A percentile compares a stretch with the other conserved stretches of the same genome.
These are phyloP conservation scores for Drosophila pseudoananassae DNA, from an alignment of 1,140 invertebrate species.

Conservation along the genomic window DNA sequence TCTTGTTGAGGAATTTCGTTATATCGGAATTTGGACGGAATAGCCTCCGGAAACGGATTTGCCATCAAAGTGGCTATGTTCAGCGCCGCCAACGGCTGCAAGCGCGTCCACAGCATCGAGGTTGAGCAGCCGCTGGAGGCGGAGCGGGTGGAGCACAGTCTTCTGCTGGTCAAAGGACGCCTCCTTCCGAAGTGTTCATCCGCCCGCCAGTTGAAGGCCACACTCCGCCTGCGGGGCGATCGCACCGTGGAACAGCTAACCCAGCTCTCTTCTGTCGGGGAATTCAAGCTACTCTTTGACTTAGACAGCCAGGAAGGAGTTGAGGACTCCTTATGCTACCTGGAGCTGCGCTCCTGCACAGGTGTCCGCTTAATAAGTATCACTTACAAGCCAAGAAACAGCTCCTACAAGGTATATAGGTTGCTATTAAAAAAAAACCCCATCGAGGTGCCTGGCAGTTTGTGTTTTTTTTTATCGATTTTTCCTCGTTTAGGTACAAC, in stretches of 20 bases:
- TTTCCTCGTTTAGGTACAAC: conserved; percentile 84
- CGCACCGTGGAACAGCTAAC: conserved; percentile 44
- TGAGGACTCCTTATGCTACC: conserved; percentile 13
- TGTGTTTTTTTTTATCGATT: background rate
- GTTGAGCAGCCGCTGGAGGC: conserved; percentile 59
- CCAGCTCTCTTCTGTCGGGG: conserved; percentile 53
- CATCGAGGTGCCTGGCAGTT: background rate
- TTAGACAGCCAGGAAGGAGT: conserved; percentile 19
- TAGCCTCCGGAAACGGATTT: background rate
- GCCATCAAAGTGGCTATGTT: conserved; percentile 51
- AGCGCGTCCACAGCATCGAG: conserved; percentile 69
- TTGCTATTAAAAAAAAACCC: background rate
- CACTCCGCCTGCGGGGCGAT: conserved; percentile 26
- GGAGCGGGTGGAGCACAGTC: conserved; percentile 61
- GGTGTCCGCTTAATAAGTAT: conserved; percentile 39
- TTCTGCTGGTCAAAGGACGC: conserved; percentile 71
- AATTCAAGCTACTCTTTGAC: conserved; percentile 73
- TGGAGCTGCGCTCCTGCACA: conserved; percentile 58
- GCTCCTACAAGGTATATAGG: conserved; percentile 56
- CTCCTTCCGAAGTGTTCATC: conserved; percentile 53
- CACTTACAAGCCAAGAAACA: conserved; percentile 43
- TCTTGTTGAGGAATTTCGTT: background rate
- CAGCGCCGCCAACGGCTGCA: conserved; percentile 61
- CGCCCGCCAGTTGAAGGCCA: conserved; percentile 54
- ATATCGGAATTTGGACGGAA: background rate